Conservation (phyloP, 2,113 vertebrate species). For the Scortum barcoo region DNA sequence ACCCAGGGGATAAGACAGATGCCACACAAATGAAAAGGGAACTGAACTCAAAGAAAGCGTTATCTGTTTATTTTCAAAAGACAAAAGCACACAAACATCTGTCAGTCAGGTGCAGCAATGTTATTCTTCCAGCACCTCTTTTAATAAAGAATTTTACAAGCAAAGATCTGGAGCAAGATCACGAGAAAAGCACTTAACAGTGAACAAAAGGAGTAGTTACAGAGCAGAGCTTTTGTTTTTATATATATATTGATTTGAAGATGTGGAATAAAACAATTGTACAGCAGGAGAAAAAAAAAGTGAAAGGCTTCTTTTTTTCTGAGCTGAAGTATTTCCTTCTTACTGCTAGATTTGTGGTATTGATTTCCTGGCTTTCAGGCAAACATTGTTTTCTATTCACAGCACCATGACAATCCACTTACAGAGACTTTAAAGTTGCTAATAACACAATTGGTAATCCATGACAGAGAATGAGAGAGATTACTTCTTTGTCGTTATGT, state of each 20-base stretch:
- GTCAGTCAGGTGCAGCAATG: constrained; percentile 21
- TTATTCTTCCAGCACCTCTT: constrained; percentile 28
- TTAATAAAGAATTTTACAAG: constrained; percentile 28
- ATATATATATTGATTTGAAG: constrained; percentile 31
- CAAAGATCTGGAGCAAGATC: not conserved
- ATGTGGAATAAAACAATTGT: constrained; percentile 42
- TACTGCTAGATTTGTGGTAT: constrained; percentile 14
- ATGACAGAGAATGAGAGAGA: constrained; percentile 26
- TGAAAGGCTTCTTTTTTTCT: not conserved
- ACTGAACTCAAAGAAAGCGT: constrained; percentile 6
- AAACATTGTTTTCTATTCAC: constrained; percentile 43
- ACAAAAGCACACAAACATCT: constrained; percentile 48
- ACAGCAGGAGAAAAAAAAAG: not conserved
- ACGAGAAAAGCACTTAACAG: constrained; percentile 12
- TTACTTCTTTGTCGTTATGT: constrained; percentile 21
- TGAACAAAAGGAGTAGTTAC: constrained; percentile 25
- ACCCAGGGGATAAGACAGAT: constrained; percentile 36
- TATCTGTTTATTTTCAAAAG: constrained; percentile 33
- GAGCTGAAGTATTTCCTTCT: constrained; percentile 9
- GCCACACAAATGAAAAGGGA: constrained; percentile 28
- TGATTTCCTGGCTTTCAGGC: constrained; percentile 39
- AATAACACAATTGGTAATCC: constrained; percentile 45
- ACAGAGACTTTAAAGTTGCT: constrained; percentile 13
- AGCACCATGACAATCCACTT: constrained; percentile 19
- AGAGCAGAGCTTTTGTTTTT: constrained; percentile 27